Conservation (phyloP, 2,797 vertebrate genomes). For the Xiphorhynchus erythropygius region DNA sequence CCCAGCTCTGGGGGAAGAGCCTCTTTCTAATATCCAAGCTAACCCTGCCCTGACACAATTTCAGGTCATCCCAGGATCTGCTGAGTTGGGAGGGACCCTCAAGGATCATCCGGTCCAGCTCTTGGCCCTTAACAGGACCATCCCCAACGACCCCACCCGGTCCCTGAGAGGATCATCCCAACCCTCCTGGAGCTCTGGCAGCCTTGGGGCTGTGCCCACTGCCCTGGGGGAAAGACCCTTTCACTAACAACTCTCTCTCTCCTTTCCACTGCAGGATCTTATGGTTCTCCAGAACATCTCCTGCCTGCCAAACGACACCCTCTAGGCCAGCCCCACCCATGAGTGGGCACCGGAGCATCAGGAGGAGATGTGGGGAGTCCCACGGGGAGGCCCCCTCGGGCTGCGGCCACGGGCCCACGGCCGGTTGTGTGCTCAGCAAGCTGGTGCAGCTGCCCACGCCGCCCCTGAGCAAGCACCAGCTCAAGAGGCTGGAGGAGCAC, state of each 20-base stretch:
- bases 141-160: no score
- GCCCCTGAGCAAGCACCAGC: conserved; percentile 90
- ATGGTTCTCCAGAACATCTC: conserved; percentile 27
- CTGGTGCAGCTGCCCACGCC: conserved; percentile 90
- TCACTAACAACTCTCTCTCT: neutral
- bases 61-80: no score
- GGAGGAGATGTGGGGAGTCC: conserved; percentile 80
- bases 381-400: conserved; percentile 79
- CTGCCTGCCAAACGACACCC: neutral
- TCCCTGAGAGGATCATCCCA: neutral
- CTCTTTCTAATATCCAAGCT: no score
- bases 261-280: conserved; percentile 31
- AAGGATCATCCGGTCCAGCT: no score
- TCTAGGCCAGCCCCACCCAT: conserved; percentile 72
- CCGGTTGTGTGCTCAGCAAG: conserved; percentile 81
- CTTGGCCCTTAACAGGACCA: no score
- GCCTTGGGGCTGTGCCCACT: no score
- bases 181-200: neutral
- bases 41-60: no score
- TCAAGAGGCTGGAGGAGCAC: conserved; percentile 96
- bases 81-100: no score
- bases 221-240: no score
- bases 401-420: conserved; percentile 65
- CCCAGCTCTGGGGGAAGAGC: no score
- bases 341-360: conserved; percentile 81